phyloP scores from a whole-genome alignment of 2,113 vertebrate genomes.

The Sclerurus mexicanus region DNA sequence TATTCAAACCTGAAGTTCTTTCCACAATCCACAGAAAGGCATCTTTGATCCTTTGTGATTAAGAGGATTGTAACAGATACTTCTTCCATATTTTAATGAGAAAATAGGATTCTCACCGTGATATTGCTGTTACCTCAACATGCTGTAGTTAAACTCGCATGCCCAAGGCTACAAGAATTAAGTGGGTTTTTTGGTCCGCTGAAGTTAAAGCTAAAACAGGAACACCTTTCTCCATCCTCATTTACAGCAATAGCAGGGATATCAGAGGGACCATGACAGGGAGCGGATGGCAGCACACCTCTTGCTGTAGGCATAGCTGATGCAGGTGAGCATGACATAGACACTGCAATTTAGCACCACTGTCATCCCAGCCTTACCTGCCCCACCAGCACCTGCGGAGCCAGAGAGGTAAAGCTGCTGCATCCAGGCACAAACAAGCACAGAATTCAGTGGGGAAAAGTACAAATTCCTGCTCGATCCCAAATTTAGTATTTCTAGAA shows the following conservation, averaged over 20 bases:
- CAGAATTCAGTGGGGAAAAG: background rate
- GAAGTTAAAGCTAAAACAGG: background rate
- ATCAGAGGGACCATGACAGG: background rate
- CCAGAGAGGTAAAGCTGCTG: background rate
- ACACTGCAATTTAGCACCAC: background rate
- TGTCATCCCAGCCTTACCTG: background rate
- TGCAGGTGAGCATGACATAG: background rate
- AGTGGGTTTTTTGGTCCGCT: background rate
- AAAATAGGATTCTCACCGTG: background rate
- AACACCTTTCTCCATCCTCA: background rate
- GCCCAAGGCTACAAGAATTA: background rate
- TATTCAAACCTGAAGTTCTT: no score
- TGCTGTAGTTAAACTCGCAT: rapidly evolving
- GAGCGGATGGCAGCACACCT: rapidly evolving
- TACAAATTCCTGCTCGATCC: background rate
- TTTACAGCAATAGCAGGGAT: background rate
- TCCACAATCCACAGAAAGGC: no score
- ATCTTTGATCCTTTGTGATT: no score
- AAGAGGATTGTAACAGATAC: no score
- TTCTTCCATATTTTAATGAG: background rate
- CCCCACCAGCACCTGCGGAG: rapidly evolving
- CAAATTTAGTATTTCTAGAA: background rate
- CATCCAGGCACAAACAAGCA: background rate
- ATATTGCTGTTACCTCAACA: background rate
- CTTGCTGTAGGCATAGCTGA: background rate